Evolutionary conservation across 1,140 invertebrate genomes (phyloP).

Genomic region (Heliconius hewitsoni): DNA sequence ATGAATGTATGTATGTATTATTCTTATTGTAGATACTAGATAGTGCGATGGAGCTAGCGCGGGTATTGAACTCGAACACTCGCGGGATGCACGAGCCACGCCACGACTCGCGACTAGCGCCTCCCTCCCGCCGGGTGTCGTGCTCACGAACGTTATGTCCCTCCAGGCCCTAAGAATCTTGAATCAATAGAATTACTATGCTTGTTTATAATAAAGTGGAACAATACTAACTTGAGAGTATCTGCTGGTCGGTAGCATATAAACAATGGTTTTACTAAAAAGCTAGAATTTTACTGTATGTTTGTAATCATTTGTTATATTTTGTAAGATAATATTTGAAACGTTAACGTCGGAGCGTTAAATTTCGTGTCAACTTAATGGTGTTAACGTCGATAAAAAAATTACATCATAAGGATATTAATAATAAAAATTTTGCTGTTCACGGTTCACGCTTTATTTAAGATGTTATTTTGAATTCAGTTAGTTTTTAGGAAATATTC

Average conservation of each 20-base stretch:
- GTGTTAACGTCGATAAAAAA: too few species aligned
- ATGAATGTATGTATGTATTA: constrained; percentile 44
- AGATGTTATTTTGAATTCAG: too few species aligned
- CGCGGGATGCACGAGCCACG: constrained; percentile 49
- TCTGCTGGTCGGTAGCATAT: background rate
- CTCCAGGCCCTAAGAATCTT: constrained; percentile 50
- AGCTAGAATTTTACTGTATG: too few species aligned
- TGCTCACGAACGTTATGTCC: constrained; percentile 42
- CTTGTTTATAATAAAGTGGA: constrained; percentile 42
- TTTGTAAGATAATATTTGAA: too few species aligned
- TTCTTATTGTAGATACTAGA: constrained; percentile 62
- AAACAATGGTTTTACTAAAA: too few species aligned
- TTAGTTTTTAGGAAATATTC: too few species aligned
- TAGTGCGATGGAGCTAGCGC: constrained; percentile 54
- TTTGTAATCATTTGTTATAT: too few species aligned
- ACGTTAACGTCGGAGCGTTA: too few species aligned
- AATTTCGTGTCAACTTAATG: too few species aligned
- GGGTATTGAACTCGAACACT: constrained; percentile 69
- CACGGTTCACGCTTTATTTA: too few species aligned
- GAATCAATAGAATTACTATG: constrained; percentile 48
- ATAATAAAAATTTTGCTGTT: too few species aligned
- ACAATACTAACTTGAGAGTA: constrained; percentile 20
- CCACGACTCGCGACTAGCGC: constrained; percentile 18
- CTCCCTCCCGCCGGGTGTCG: constrained; percentile 38
- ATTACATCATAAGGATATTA: too few species aligned